Evolutionary conservation across 2,888 invertebrate genomes (phyloP), one percentile per base, ranked within the genome.

Genomic region (Tetropium fuscum): DNA sequence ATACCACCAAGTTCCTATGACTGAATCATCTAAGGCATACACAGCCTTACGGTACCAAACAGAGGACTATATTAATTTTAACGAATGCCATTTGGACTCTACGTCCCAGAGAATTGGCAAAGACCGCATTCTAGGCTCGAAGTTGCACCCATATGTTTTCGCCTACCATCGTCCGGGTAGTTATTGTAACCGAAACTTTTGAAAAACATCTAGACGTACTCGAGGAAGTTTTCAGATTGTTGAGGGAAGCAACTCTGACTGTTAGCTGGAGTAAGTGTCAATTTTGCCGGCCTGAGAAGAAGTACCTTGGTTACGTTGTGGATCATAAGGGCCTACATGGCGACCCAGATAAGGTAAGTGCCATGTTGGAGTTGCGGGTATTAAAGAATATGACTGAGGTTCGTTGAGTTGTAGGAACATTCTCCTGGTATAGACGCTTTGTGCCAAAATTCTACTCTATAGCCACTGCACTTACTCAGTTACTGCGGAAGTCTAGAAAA

Each of bases 221-320:
- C 16, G 15, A 20, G n/a, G 60, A 65, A 20, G 63, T 76, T 1
- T 66, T 76, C 3, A 19, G 27, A 2, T 38, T 72, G 2, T 48
- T 75, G 2, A 1, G 56, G 2, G 48, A 59, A 2, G 71, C 72
- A 4, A 61, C 61, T 6, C 38, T 74, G 3, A 72, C 65, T 1
- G 15, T 74, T 1, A 66, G 54, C 13, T 40, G 25, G 4, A 58
- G 58, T 3, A 68, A 68, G 40, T 68, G 66, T 16, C 11, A 51
- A 15, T 64, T 66, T 48, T 59, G 65, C 10, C 30, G 48, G 6
- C 25, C 63, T 1, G 51, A 67, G 40, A 27, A 66, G 6, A 62
- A 62, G 41, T 70, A 65, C 48, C 25, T 70, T 10, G 65, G 68
- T 1, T 70, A 69, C 22, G 53, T 69, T 0, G 59, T 70, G 1